A percentile compares a stretch with the other conserved stretches of the same genome.
These are phyloP conservation scores for Notiomystis cincta DNA, from an alignment of 2,113 vertebrate species.

Conservation along the genomic window DNA sequence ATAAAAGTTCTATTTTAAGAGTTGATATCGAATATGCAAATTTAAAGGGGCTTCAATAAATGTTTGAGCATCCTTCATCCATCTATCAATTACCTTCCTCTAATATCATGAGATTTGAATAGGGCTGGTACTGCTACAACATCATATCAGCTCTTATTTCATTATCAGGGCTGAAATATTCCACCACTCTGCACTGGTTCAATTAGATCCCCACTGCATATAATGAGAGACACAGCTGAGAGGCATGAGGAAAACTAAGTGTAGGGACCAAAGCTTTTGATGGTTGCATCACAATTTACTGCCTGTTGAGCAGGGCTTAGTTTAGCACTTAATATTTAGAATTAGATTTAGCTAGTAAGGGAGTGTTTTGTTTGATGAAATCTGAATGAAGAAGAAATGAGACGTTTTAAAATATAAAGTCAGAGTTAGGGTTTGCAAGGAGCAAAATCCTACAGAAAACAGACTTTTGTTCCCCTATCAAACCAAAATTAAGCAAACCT, in stretches of 20 bases:
- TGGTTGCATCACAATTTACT: not conserved
- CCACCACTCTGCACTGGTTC: not conserved
- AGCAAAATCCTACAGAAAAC: not conserved
- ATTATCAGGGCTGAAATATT: slow-evolving; percentile 3
- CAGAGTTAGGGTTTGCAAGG: not conserved
- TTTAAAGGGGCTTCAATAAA: not conserved
- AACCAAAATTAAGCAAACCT: not conserved
- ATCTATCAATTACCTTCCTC: not conserved
- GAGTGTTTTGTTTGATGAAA: not conserved
- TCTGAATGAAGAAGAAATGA: not conserved
- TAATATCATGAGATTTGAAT: not conserved
- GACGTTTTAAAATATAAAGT: not conserved
- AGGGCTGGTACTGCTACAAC: not conserved
- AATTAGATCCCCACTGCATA: not conserved
- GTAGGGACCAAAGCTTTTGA: not conserved
- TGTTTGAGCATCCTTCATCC: not conserved
- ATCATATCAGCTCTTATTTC: not conserved
- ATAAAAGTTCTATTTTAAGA: not conserved
- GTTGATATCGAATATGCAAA: not conserved
- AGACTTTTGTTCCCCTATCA: not conserved
- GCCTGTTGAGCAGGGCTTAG: not conserved
- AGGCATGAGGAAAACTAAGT: not conserved
- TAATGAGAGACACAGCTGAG: not conserved
- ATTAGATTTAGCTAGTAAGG: not conserved
- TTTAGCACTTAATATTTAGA: not conserved